Evolutionary conservation across 1,140 invertebrate genomes (phyloP).

Genomic region (Augochlora pura): DNA sequence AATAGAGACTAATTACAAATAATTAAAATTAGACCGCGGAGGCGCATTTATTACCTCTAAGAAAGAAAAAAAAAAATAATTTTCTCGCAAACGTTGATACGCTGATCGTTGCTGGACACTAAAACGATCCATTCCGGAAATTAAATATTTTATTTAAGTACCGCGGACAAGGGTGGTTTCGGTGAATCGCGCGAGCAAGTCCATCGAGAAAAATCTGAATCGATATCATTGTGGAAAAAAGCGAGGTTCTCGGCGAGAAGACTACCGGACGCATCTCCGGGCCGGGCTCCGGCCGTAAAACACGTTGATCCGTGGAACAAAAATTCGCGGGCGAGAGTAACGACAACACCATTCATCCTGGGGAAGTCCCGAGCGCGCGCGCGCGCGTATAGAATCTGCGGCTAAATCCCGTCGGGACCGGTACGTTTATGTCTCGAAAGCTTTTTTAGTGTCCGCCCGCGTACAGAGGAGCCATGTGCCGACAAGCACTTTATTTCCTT

Average conservation of each 20-base stretch:
- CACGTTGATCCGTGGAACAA: constrained; percentile 35
- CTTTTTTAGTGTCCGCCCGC: constrained; percentile 47
- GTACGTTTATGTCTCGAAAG: constrained; percentile 52
- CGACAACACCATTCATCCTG: constrained; percentile 46
- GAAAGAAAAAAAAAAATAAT: too few relatives aligned
- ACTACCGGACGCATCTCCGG: constrained; percentile 3
- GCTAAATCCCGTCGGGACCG: constrained; percentile 53
- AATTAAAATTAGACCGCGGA: too few relatives aligned
- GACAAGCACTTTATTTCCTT: constrained; percentile 61
- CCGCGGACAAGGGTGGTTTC: too few relatives aligned
- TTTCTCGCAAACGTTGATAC: too few relatives aligned
- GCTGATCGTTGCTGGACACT: too few relatives aligned
- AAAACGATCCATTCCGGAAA: too few relatives aligned
- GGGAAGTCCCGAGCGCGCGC: constrained; percentile 3
- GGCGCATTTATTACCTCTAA: too few relatives aligned
- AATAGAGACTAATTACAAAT: too few relatives aligned
- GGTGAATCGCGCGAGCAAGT: too few relatives aligned
- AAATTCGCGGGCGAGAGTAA: constrained; percentile 48
- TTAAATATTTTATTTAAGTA: too few relatives aligned
- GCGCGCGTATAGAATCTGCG: constrained; percentile 41
- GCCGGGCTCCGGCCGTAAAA: constrained; percentile 41
- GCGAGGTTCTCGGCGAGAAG: background rate
- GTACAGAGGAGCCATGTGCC: constrained; percentile 24
- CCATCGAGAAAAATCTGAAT: too few relatives aligned
- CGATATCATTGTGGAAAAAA: too few relatives aligned